Evolutionary conservation across 2,888 invertebrate species (phyloP), one percentile per base, ranked within the genome.

Genomic region (Fabriciana adippe): DNA sequence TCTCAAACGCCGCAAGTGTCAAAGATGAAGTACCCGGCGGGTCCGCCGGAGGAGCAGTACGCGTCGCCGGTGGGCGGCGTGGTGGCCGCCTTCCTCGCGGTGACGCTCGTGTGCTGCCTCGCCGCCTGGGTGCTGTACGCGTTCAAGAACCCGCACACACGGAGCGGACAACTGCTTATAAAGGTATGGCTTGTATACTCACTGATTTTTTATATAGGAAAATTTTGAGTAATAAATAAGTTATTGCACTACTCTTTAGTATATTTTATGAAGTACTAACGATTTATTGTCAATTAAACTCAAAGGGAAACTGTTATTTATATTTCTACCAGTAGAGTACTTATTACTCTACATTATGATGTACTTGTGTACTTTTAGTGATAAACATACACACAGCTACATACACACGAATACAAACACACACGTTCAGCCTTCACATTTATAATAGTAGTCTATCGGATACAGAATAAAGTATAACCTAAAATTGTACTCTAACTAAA

Each of bases 131-230:
- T 96, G 18, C 89, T 96, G 18, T 99, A 99, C 87, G 99, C 99
- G 5, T 99, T 99, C 92, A 96, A 97, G 83, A 97, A 99, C 92
- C 99, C 99, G 2, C 98, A 98, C 83, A 97, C 98, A 6, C 95
- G 97, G 62, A 98, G 98, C 76, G 99, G 99, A 72, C 98, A 99
- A 89, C 94, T 99, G 81, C 94, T 99, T 64, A 99, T 99, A 81
- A 97, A 97, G 95, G 99, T 99, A 90, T 93, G 93, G 85, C 6
- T 45, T 18, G 26, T 26, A 26, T 26, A 26, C 5, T 4, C 4
- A 3, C 4, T 26, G 26, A 4, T 26, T 26, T 26, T 26, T 26
- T 26, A 21, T 45, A 16, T 51, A 21, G 21, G 4, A 13, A 16
- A 53, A 21, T 16, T 8, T 16, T 16, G 16, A 6, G 3, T 53